phyloP scores from a whole-genome alignment of 2,888 invertebrate genomes.

The Hymenopus coronatus region DNA sequence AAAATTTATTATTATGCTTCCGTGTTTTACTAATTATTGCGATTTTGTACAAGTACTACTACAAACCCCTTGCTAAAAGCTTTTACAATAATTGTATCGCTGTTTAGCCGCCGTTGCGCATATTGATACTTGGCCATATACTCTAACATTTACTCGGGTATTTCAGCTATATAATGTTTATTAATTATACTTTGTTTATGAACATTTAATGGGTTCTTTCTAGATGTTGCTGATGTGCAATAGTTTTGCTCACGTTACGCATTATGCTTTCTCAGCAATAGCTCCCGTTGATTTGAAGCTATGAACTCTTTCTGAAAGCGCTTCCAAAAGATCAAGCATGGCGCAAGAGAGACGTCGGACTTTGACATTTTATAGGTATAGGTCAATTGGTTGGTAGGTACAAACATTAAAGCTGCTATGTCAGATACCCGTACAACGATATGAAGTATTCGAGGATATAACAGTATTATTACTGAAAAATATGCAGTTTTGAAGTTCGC shows the following conservation, averaged over 20 bases:
- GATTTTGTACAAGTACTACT: too few species aligned
- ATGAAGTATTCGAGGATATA: neutral
- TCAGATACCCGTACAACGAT: neutral
- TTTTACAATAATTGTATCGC: too few species aligned
- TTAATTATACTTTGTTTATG: too few species aligned
- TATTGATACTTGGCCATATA: too few species aligned
- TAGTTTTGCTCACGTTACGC: too few species aligned
- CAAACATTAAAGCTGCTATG: neutral
- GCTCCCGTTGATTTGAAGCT: neutral
- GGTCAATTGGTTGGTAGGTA: neutral
- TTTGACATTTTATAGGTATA: neutral
- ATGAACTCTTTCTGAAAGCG: neutral
- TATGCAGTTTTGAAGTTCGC: neutral
- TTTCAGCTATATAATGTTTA: too few species aligned
- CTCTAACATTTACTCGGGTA: too few species aligned
- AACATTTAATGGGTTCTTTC: neutral
- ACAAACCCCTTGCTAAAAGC: too few species aligned
- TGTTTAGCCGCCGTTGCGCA: too few species aligned
- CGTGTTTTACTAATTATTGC: too few species aligned
- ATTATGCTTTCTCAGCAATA: neutral
- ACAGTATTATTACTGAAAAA: neutral
- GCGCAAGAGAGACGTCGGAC: neutral
- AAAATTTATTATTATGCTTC: too few species aligned
- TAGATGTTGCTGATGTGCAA: neutral
- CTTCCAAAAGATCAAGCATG: neutral